These are phyloP conservation scores for Bufotes viridis DNA, from an alignment of 2,797 vertebrate species.

Conservation along the genomic window DNA sequence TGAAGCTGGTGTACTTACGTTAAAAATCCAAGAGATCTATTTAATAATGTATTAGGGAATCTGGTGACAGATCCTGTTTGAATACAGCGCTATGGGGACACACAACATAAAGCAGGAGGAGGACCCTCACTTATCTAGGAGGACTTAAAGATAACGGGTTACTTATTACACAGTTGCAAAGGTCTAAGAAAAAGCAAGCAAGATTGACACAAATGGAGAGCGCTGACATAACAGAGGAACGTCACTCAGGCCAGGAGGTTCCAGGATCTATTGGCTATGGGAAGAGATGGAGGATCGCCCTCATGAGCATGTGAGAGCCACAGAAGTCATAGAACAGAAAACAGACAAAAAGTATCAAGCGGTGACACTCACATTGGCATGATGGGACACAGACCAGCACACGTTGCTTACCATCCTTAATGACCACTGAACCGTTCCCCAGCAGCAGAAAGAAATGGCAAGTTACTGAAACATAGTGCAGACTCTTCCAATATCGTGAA, in stretches of 20 bases:
- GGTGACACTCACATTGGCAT: conserved; percentile 71
- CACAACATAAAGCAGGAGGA: neutral
- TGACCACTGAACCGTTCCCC: conserved; percentile 89
- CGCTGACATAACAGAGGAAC: neutral
- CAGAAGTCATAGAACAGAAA: conserved; percentile 13
- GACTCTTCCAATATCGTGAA: neutral
- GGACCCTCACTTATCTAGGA: neutral
- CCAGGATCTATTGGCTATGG: neutral
- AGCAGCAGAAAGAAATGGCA: conserved; percentile 83
- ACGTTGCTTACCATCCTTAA: conserved; percentile 89
- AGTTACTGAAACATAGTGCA: conserved; percentile 72
- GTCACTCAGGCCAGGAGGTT: neutral
- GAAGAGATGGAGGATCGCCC: neutral
- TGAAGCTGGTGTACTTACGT: too few relatives aligned
- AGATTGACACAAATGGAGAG: conserved; percentile 4
- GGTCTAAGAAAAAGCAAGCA: neutral
- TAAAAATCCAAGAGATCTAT: too few relatives aligned
- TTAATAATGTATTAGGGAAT: too few relatives aligned
- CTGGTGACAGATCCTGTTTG: too few relatives aligned
- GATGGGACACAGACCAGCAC: conserved; percentile 80
- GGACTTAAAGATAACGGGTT: neutral
- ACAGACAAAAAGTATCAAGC: conserved; percentile 64
- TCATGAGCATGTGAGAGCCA: neutral
- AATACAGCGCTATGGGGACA: neutral
- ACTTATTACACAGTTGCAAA: neutral